phyloP scores from a whole-genome alignment of 2,797 vertebrate species.

The Enteromius treurensis region DNA sequence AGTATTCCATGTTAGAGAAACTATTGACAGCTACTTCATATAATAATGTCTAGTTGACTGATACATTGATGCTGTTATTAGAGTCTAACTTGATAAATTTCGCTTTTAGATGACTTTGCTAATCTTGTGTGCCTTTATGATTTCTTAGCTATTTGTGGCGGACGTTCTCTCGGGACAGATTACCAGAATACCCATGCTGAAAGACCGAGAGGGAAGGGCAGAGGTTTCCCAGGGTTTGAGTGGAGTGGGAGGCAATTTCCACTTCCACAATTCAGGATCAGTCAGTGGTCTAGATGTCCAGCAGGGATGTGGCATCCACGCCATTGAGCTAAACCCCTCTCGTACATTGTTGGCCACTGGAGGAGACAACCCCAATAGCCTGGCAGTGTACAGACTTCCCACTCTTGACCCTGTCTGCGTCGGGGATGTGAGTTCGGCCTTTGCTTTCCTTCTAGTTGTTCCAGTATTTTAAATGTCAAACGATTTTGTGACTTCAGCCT shows the following conservation, averaged over 20 bases:
- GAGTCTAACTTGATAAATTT: neutral
- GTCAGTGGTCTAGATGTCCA: slow-evolving; percentile 81
- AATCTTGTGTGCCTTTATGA: neutral
- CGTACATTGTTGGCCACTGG: slow-evolving; percentile 93
- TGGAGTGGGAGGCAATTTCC: slow-evolving; percentile 61
- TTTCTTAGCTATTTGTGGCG: slow-evolving; percentile 89
- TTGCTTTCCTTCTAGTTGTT: neutral
- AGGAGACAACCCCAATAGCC: slow-evolving; percentile 98
- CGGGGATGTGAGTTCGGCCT: slow-evolving; percentile 89
- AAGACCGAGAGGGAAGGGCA: slow-evolving; percentile 83
- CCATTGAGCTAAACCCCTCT: slow-evolving; percentile 95
- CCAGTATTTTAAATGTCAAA: slow-evolving; percentile 28
- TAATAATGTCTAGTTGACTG: too few relatives aligned
- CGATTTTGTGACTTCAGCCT: neutral
- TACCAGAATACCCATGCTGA: slow-evolving; percentile 96
- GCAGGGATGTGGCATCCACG: slow-evolving; percentile 97
- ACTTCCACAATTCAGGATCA: slow-evolving; percentile 62
- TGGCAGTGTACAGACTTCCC: slow-evolving; percentile 94
- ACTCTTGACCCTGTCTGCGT: slow-evolving; percentile 97
- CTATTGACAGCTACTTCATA: neutral
- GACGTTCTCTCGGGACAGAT: slow-evolving; percentile 94
- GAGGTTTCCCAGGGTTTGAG: slow-evolving; percentile 65
- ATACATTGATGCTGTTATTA: neutral
- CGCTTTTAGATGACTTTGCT: neutral
- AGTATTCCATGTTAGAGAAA: neutral